phyloP scores from a whole-genome alignment of 1,140 invertebrate genomes.

The Hycleus phaleratus region DNA sequence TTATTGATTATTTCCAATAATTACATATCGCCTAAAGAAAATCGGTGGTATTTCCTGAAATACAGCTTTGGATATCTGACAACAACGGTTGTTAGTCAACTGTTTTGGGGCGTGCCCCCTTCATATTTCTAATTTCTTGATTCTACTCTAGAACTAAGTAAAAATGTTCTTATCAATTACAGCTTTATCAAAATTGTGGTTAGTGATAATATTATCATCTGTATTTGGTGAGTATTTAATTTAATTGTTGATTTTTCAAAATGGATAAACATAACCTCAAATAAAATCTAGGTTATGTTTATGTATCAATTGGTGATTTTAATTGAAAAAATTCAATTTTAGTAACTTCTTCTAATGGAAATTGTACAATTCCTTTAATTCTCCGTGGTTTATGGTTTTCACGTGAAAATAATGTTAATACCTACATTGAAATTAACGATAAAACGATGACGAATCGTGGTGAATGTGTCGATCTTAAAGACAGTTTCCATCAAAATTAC shows the following conservation, averaged over 20 bases:
- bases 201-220: neutral
- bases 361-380: constrained; percentile 63
- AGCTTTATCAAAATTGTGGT: neutral
- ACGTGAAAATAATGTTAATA: constrained; percentile 79
- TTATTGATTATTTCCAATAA: too few species aligned
- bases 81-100: too few species aligned
- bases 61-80: too few species aligned
- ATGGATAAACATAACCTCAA: neutral
- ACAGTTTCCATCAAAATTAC: constrained; percentile 73
- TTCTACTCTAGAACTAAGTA: neutral
- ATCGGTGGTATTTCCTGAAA: too few species aligned
- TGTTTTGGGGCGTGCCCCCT: constrained; percentile 1
- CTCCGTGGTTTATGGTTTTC: constrained; percentile 84
- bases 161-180: constrained; percentile 4
- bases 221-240: neutral
- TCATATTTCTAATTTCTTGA: too few species aligned
- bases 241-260: neutral
- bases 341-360: constrained; percentile 4
- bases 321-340: neutral
- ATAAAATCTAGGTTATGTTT: constrained; percentile 10
- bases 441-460: constrained; percentile 66
- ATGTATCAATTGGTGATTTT: neutral
- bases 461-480: constrained; percentile 59
- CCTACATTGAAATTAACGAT: constrained; percentile 73
- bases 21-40: too few species aligned